phyloP scores from a whole-genome alignment of 2,888 invertebrate genomes.

The Drosophila nr. fundita region DNA sequence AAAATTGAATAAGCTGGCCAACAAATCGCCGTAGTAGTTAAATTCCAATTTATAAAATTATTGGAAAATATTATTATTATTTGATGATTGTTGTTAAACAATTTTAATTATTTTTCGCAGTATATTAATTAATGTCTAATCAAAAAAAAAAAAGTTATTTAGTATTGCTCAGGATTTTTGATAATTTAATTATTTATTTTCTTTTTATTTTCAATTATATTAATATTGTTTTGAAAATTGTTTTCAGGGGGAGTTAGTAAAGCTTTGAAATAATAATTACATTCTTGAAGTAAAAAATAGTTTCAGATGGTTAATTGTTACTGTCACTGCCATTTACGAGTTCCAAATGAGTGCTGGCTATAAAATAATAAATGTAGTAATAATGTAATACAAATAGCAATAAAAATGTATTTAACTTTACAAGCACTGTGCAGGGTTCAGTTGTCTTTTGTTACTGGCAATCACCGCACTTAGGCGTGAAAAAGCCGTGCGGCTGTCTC shows the following conservation, averaged over 20 bases:
- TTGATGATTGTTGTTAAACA: too few species aligned
- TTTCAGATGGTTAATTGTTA: neutral
- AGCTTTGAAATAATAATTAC: neutral
- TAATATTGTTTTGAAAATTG: neutral
- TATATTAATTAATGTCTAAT: neutral
- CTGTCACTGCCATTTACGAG: neutral
- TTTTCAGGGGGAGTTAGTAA: neutral
- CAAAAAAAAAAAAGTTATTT: neutral
- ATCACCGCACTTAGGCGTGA: slow-evolving; percentile 72
- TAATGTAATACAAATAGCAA: neutral
- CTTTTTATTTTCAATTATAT: neutral
- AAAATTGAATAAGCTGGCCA: too few species aligned
- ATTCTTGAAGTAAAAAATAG: neutral
- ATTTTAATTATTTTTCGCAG: neutral
- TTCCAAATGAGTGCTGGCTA: neutral
- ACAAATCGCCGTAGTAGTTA: too few species aligned
- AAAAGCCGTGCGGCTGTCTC: slow-evolving; percentile 54
- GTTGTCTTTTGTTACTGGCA: slow-evolving; percentile 40
- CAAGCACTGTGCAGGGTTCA: slow-evolving; percentile 37
- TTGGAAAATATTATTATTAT: too few species aligned
- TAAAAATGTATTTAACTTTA: neutral
- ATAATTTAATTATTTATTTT: neutral
- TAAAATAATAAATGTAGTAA: neutral
- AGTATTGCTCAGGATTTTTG: neutral
- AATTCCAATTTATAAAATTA: too few species aligned